Evolutionary conservation across 2,113 vertebrate species (phyloP).

Genomic region (Anarhynchus alexandrinus): DNA sequence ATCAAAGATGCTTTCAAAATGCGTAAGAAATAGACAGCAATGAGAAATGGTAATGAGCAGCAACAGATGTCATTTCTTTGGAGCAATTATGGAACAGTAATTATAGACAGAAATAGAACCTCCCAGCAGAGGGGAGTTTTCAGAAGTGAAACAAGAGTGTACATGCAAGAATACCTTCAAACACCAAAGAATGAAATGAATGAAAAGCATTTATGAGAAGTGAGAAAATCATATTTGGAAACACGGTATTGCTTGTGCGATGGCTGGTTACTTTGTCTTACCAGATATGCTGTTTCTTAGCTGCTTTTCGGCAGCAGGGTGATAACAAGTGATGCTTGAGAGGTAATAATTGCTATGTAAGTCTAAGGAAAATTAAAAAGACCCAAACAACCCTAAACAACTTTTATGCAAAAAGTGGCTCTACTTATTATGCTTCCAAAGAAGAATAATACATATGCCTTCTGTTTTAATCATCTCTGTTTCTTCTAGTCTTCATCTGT

Average conservation of each 20-base stretch:
- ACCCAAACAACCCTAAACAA: neutral
- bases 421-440: neutral
- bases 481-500: neutral
- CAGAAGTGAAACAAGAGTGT: slow-evolving; percentile 28
- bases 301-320: neutral
- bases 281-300: neutral
- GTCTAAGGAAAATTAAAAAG: neutral
- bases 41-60: slow-evolving; percentile 53
- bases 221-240: neutral
- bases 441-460: neutral
- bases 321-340: neutral
- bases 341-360: neutral
- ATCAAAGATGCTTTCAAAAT: slow-evolving; percentile 51
- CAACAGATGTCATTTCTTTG: slow-evolving; percentile 57
- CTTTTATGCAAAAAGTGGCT: neutral
- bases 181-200: neutral
- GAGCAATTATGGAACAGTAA: slow-evolving; percentile 39
- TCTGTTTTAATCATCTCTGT: neutral
- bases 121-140: slow-evolving; percentile 7
- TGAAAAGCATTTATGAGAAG: neutral
- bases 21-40: slow-evolving; percentile 15
- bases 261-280: neutral
- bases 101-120: slow-evolving; percentile 59
- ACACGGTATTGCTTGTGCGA: neutral
- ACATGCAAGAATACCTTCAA: neutral